These are phyloP conservation scores for Chaenogobius annularis DNA, from an alignment of 2,113 vertebrate species.

Conservation along the genomic window DNA sequence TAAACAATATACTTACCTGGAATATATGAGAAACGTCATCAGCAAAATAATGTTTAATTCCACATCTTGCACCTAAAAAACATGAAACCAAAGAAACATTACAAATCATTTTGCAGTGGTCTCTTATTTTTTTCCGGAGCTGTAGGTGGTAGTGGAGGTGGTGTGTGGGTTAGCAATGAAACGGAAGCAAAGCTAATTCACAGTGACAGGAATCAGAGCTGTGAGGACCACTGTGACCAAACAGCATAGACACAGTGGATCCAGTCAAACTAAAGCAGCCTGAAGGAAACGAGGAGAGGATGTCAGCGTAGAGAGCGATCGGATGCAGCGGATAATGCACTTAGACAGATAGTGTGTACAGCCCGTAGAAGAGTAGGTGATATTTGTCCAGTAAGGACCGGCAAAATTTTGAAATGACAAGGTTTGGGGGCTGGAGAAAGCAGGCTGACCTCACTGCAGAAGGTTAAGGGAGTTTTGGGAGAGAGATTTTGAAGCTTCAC, in stretches of 20 bases:
- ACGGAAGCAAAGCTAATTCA: slow-evolving; percentile 72
- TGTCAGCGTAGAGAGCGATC: slow-evolving; percentile 39
- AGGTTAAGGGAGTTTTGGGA: neutral
- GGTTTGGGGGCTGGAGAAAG: slow-evolving; percentile 7
- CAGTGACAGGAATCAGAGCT: slow-evolving; percentile 77
- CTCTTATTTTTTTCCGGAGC: neutral
- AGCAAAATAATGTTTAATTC: neutral
- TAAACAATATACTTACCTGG: neutral
- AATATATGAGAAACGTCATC: neutral
- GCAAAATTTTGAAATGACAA: slow-evolving; percentile 23
- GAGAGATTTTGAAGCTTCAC: neutral
- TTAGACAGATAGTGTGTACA: slow-evolving; percentile 25
- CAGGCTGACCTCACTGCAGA: slow-evolving; percentile 8
- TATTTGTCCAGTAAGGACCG: slow-evolving; percentile 8
- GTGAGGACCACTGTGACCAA: slow-evolving; percentile 75
- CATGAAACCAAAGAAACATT: neutral
- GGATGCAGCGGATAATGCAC: slow-evolving; percentile 36
- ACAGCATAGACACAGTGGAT: slow-evolving; percentile 64
- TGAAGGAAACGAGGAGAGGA: slow-evolving; percentile 26
- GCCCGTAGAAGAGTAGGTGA: slow-evolving; percentile 12
- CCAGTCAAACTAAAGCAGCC: slow-evolving; percentile 52
- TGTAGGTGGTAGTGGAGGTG: slow-evolving; percentile 22
- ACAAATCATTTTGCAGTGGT: neutral
- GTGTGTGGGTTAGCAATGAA: slow-evolving; percentile 27
- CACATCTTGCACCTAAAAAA: neutral